A percentile compares a stretch with the other conserved stretches of the same genome.
phyloP scores from a whole-genome alignment of 2,113 vertebrate genomes.

The Rafetus swinhoei region DNA sequence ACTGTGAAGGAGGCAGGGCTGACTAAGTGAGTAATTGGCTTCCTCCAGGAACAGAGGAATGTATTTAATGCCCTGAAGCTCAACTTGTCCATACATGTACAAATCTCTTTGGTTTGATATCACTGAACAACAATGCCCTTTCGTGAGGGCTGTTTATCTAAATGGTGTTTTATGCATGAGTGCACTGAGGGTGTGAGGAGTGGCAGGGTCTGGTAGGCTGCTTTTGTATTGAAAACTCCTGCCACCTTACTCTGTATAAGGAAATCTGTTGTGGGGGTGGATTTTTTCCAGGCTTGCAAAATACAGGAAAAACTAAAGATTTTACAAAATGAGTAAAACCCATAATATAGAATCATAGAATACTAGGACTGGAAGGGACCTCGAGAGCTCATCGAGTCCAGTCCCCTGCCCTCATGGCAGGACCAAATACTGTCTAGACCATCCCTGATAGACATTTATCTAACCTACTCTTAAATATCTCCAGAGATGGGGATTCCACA shows the following conservation, averaged over 20 bases:
- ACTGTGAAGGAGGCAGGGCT: constrained; percentile 88
- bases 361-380: too few relatives aligned
- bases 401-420: too few relatives aligned
- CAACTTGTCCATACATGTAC: rapidly evolving
- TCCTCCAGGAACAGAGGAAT: rapidly evolving
- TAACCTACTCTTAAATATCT: too few relatives aligned
- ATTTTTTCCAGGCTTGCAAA: background rate
- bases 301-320: background rate
- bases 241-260: background rate
- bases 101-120: background rate
- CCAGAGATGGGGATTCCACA: too few relatives aligned
- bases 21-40: constrained; percentile 84
- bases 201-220: rapidly evolving
- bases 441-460: too few relatives aligned
- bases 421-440: too few relatives aligned
- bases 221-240: background rate
- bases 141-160: background rate
- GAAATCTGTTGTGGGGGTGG: background rate
- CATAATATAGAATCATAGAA: background rate
- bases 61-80: background rate
- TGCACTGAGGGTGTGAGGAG: rapidly evolving
- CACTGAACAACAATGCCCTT: background rate
- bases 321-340: background rate
- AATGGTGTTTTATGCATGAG: rapidly evolving
- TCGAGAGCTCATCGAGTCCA: too few relatives aligned